Conservation (phyloP, 1,140 invertebrate genomes). For the Drosophila takahashii region DNA sequence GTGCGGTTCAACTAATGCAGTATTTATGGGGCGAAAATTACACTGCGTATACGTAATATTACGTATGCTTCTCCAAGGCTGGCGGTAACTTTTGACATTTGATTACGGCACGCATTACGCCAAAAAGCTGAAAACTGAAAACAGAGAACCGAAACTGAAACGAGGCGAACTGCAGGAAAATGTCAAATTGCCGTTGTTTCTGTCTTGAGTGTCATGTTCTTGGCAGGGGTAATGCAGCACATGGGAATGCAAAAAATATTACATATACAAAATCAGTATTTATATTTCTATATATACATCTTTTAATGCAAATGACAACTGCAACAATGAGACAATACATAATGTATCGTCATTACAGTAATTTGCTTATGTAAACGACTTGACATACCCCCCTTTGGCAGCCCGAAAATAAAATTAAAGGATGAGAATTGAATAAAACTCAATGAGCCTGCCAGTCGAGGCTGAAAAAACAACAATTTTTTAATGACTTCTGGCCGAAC, state of each 20-base stretch:
- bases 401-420: constrained; percentile 59
- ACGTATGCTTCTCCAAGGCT: constrained; percentile 35
- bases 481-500: constrained; percentile 57
- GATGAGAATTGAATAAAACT: constrained; percentile 71
- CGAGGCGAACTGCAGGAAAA: constrained; percentile 30
- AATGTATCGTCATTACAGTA: constrained; percentile 63
- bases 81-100: constrained; percentile 62
- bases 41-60: constrained; percentile 37
- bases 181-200: constrained; percentile 35
- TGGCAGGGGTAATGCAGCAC: constrained; percentile 4
- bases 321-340: constrained; percentile 38
- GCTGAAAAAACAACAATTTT: constrained; percentile 36
- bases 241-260: constrained; percentile 26
- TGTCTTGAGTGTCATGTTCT: constrained; percentile 33
- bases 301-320: constrained; percentile 57
- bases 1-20: constrained; percentile 27
- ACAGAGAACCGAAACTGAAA: constrained; percentile 4
- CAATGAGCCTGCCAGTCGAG: constrained; percentile 22
- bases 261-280: constrained; percentile 4
- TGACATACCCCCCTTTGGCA: constrained; percentile 37
- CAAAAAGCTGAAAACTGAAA: constrained; percentile 38
- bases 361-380: constrained; percentile 76
- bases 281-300: constrained; percentile 13
- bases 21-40: constrained; percentile 28
- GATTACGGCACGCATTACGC: constrained; percentile 62